These are phyloP conservation scores for Troglohyphantes excavatus DNA, from an alignment of 2,888 invertebrate species.

Conservation along the genomic window DNA sequence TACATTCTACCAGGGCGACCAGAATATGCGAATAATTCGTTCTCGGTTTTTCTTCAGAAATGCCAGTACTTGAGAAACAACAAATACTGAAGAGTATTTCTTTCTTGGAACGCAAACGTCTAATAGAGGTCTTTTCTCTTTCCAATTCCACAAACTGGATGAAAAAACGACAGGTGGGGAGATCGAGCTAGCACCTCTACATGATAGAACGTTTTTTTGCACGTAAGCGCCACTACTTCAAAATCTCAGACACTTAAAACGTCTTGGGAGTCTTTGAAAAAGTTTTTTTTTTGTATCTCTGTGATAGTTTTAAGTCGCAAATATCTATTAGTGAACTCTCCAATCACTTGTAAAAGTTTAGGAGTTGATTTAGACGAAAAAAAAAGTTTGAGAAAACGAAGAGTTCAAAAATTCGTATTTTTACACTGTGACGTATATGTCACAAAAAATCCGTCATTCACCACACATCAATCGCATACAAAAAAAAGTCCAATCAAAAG, in stretches of 20 bases:
- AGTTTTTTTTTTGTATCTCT: too few species aligned
- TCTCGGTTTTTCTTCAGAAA: background rate
- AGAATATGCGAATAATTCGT: background rate
- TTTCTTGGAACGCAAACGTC: background rate
- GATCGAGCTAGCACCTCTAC: conserved; percentile 47
- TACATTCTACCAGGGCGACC: conserved; percentile 50
- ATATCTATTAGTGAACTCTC: too few species aligned
- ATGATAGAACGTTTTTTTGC: conserved; percentile 26
- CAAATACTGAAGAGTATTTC: conserved; percentile 6
- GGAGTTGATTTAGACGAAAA: too few species aligned
- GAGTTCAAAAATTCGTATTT: too few species aligned
- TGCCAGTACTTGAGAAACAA: background rate
- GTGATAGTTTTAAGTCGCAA: background rate
- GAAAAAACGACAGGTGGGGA: conserved; percentile 37
- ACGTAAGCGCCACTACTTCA: conserved; percentile 43
- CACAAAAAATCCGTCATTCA: too few species aligned
- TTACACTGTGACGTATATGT: too few species aligned
- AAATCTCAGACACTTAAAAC: too few species aligned
- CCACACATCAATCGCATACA: too few species aligned
- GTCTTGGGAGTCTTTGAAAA: too few species aligned
- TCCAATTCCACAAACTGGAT: background rate
- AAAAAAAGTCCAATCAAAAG: too few species aligned
- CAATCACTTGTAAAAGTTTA: too few species aligned
- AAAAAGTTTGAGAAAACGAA: too few species aligned
- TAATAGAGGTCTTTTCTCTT: background rate